phyloP scores from a whole-genome alignment of 2,113 vertebrate genomes.

The Parus major region DNA sequence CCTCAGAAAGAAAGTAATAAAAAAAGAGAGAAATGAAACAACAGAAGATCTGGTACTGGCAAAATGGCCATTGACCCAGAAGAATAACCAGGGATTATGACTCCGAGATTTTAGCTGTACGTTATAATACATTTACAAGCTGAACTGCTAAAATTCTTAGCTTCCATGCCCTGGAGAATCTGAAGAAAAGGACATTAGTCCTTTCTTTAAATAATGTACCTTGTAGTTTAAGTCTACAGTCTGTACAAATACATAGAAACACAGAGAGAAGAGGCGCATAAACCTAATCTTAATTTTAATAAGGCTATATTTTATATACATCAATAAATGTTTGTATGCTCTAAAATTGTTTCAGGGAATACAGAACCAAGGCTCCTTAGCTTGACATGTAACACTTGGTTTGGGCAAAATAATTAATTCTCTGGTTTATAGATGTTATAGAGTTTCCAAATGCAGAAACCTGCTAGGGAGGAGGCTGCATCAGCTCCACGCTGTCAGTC shows the following conservation, averaged over 20 bases:
- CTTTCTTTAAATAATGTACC: not conserved
- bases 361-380: not conserved
- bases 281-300: not conserved
- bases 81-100: not conserved
- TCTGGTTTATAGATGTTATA: not conserved
- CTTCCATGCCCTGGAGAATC: not conserved
- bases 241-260: not conserved
- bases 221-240: not conserved
- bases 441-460: not conserved
- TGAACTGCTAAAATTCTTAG: not conserved
- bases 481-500: not conserved
- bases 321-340: not conserved
- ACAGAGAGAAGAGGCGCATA: not conserved
- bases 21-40: not conserved
- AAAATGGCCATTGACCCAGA: not conserved
- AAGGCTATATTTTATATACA: not conserved
- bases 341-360: not conserved
- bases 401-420: not conserved
- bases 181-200: not conserved
- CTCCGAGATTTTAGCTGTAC: not conserved
- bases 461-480: not conserved
- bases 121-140: not conserved
- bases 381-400: not conserved
- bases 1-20: not conserved
- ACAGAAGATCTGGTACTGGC: not conserved